Evolutionary conservation across 2,888 invertebrate species (phyloP), one percentile per base, ranked within the genome.

Genomic region (Terebella lapidaria): DNA sequence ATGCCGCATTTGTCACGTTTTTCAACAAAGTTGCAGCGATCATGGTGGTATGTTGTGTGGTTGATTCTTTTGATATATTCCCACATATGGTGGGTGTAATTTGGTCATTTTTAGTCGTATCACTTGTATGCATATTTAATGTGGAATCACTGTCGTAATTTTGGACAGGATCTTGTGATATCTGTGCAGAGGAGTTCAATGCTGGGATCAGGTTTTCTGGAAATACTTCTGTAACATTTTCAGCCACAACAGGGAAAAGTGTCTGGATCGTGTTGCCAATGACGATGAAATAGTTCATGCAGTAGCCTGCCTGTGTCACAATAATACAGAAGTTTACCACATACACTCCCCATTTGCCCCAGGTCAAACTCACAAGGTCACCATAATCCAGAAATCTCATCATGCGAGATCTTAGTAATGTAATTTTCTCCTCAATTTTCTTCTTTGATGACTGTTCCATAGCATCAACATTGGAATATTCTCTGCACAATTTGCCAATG

Each of bases 271-370:
- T 75, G 57, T 77, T 77, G 3, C 77, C 77, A 22, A 78, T 67
- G 53, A 78, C 76, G 25, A 78, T 76, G 61, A 70, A 75, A 62
- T 78, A 78, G 5, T 60, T 69, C 1, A 77, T 67, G 67, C 77
- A 76, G 57, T 76, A 77, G 3, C 76, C 74, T 64, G 74, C 74
- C 69, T 78, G 78, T 2, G 78, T 77, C 45, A 77, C 57, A 3
- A 73, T 63, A 1, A 78, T 67, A 59, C 70, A 73, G 25, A 71
- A 55, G 24, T 46, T 45, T 15, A 62, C 54, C 10, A 62, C 24
- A 5, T 30, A 5, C 10, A 46, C 52, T 25, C 62, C 58, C 45
- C 52, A 42, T n/a, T 22, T 25, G 45, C 62, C 62, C 29, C 25
- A 62, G 1, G 56, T 28, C 18, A 59, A 18, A 22, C 47, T 15